Percentiles rank a stretch among this genome's conserved stretches.
phyloP scores from a whole-genome alignment of 2,797 vertebrate species.

The Tangara arthus region DNA sequence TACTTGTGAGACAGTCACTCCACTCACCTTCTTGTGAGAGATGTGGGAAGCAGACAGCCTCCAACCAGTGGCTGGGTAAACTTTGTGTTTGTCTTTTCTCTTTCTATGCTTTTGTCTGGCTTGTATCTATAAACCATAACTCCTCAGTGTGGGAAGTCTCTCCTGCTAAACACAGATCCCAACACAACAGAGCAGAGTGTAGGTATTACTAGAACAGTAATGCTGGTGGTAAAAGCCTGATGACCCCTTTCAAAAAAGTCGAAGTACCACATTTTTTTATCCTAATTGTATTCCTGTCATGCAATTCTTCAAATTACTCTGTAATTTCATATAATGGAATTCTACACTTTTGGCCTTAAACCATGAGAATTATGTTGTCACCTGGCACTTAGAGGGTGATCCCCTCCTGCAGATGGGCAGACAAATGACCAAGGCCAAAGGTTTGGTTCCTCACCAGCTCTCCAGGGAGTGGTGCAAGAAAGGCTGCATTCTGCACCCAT shows the following conservation, averaged over 20 bases:
- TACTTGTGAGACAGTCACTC: not conserved
- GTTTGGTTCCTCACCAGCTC: not conserved
- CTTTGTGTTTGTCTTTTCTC: slow-evolving; percentile 14
- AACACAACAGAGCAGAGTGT: not conserved
- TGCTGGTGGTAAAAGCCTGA: not conserved
- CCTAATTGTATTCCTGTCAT: not conserved
- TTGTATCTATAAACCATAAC: slow-evolving; percentile 40
- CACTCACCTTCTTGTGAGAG: not conserved
- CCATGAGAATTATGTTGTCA: not conserved
- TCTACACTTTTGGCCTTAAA: not conserved
- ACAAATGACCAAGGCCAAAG: not conserved
- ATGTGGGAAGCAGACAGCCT: not conserved
- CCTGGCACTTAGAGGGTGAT: not conserved
- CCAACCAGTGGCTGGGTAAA: not conserved
- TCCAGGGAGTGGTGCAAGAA: not conserved
- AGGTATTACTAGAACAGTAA: not conserved
- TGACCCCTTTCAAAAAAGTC: not conserved
- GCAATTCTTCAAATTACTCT: not conserved
- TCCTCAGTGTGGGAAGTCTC: slow-evolving; percentile 31
- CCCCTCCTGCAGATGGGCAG: not conserved
- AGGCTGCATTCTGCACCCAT: not conserved
- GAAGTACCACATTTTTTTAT: not conserved
- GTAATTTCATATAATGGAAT: not conserved
- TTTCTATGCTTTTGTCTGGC: slow-evolving; percentile 28
- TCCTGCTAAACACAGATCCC: not conserved